phyloP scores from a whole-genome alignment of 2,888 invertebrate species.

The Augiades crinisus region DNA sequence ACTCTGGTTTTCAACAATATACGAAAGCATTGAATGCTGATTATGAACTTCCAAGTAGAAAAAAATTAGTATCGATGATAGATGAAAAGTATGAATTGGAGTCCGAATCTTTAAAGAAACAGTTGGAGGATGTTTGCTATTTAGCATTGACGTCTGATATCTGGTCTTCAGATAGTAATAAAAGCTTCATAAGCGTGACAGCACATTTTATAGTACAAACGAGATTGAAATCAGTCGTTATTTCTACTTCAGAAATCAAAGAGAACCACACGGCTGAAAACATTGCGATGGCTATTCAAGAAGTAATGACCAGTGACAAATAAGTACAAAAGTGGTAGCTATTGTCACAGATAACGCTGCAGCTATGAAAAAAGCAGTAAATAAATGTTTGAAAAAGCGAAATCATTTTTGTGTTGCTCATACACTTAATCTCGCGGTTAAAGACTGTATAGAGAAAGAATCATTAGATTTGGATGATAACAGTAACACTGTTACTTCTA shows the following conservation, averaged over 20 bases:
- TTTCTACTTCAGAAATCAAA: not conserved
- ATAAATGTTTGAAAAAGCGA: slow-evolving; percentile 31
- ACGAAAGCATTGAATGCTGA: not conserved
- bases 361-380: slow-evolving; percentile 36
- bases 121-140: not conserved
- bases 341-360: slow-evolving; percentile 36
- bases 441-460: slow-evolving; percentile 34
- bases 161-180: slow-evolving; percentile 3
- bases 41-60: not conserved
- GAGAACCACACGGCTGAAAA: not conserved
- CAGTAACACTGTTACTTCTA: too few relatives aligned
- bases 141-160: slow-evolving; percentile 1
- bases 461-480: slow-evolving; percentile 26
- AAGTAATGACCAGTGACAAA: too few relatives aligned
- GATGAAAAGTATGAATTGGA: not conserved
- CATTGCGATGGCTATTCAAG: too few relatives aligned
- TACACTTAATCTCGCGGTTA: slow-evolving; percentile 35
- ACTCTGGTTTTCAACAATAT: not conserved
- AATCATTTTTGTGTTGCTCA: slow-evolving; percentile 37
- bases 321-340: slow-evolving; percentile 29
- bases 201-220: not conserved
- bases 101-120: not conserved
- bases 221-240: not conserved
- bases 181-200: not conserved
- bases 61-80: not conserved